These are phyloP conservation scores for Cremastinae sp. DNA, from an alignment of 2,888 invertebrate genomes.

Conservation along the genomic window DNA sequence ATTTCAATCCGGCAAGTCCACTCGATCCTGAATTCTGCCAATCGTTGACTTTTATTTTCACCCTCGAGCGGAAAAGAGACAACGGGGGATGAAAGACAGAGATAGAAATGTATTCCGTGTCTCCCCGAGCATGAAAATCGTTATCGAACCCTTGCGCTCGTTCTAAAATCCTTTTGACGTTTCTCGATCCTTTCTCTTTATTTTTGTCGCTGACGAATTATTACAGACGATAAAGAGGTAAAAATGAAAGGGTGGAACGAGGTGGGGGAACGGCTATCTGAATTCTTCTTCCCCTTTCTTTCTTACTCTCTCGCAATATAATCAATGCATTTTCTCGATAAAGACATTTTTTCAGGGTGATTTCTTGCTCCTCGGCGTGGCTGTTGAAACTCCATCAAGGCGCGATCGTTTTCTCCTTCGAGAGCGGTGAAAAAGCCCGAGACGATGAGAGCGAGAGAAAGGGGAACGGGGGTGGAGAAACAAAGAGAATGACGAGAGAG, in stretches of 20 bases:
- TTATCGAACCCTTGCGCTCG: slow-evolving; percentile 45
- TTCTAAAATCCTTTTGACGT: slow-evolving; percentile 51
- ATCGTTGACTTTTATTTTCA: slow-evolving; percentile 24
- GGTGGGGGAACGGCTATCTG: slow-evolving; percentile 38
- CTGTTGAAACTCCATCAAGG: slow-evolving; percentile 67
- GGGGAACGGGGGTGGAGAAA: slow-evolving; percentile 40
- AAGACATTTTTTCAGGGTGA: slow-evolving; percentile 75
- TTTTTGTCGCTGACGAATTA: slow-evolving; percentile 36
- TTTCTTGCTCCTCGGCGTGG: slow-evolving; percentile 71
- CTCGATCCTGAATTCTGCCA: slow-evolving; percentile 17
- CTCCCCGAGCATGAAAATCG: slow-evolving; percentile 53
- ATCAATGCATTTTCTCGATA: slow-evolving; percentile 76
- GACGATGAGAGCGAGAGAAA: slow-evolving; percentile 30
- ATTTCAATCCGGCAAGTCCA: neutral
- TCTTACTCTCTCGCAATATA: slow-evolving; percentile 50
- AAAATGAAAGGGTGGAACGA: slow-evolving; percentile 31
- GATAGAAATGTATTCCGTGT: neutral
- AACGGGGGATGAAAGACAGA: neutral
- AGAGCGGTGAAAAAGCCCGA: slow-evolving; percentile 37
- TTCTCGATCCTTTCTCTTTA: neutral
- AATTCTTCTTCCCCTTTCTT: slow-evolving; percentile 1
- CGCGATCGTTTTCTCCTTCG: slow-evolving; percentile 49
- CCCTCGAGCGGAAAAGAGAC: neutral
- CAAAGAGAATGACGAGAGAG: slow-evolving; percentile 58
- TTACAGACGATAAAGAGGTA: slow-evolving; percentile 31